phyloP scores from a whole-genome alignment of 1,140 invertebrate genomes.

The Mesaphorura yosii region DNA sequence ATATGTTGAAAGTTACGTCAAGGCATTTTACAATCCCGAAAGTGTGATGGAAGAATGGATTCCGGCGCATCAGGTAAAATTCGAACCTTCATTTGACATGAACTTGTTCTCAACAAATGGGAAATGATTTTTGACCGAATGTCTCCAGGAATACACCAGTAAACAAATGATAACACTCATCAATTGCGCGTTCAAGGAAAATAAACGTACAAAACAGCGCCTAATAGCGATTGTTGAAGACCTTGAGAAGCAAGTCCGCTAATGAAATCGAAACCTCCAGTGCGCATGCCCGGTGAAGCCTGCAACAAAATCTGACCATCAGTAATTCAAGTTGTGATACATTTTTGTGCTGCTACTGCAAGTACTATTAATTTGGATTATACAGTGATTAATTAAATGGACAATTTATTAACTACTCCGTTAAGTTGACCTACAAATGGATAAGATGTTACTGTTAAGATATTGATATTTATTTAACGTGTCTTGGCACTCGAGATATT shows the following conservation, averaged over 20 bases:
- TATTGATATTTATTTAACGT: too few species aligned
- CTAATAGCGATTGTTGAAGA: conserved; percentile 61
- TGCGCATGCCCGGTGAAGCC: background rate
- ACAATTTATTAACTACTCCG: too few species aligned
- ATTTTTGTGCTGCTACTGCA: background rate
- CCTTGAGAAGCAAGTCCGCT: conserved; percentile 32
- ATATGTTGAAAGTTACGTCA: conserved; percentile 88
- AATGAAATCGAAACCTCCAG: too few species aligned
- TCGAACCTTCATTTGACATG: too few species aligned
- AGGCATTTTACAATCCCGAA: conserved; percentile 57
- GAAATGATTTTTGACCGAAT: background rate
- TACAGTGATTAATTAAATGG: too few species aligned
- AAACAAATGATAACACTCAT: conserved; percentile 77
- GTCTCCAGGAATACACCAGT: conserved; percentile 62
- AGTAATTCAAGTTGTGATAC: background rate
- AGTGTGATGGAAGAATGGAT: conserved; percentile 79
- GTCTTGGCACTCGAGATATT: too few species aligned
- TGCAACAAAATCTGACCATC: background rate
- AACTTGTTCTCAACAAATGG: conserved; percentile 10
- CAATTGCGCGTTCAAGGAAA: conserved; percentile 72
- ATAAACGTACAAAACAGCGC: conserved; percentile 70
- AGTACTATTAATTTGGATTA: background rate
- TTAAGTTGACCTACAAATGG: too few species aligned
- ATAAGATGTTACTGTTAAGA: too few species aligned
- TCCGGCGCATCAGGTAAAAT: conserved; percentile 57